phyloP scores from a whole-genome alignment of 2,888 invertebrate genomes.

The Zhuqinia jingwanae region DNA sequence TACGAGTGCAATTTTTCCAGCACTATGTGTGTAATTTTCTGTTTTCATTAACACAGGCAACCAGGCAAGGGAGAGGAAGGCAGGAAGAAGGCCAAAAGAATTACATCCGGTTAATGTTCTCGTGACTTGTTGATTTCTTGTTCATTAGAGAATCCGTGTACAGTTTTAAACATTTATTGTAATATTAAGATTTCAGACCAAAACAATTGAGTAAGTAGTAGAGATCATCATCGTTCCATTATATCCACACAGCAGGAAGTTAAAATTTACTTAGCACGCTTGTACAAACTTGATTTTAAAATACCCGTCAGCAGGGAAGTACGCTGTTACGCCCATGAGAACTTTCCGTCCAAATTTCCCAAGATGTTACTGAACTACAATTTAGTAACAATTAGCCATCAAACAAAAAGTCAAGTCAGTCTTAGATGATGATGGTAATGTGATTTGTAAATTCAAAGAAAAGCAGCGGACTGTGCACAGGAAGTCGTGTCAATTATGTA shows the following conservation, averaged over 20 bases:
- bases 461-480: slow-evolving; percentile 43
- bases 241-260: slow-evolving; percentile 6
- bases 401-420: slow-evolving; percentile 58
- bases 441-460: neutral
- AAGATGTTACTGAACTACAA: slow-evolving; percentile 75
- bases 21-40: neutral
- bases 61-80: neutral
- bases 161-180: neutral
- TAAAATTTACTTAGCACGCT: neutral
- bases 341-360: slow-evolving; percentile 73
- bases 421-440: slow-evolving; percentile 47
- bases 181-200: slow-evolving; percentile 31
- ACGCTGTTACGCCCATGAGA: slow-evolving; percentile 69
- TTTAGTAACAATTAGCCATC: slow-evolving; percentile 73
- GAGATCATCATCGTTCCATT: slow-evolving; percentile 41
- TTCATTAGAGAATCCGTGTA: neutral
- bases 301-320: slow-evolving; percentile 5
- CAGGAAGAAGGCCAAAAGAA: slow-evolving; percentile 38
- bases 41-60: slow-evolving; percentile 50
- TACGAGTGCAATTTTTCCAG: neutral
- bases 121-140: neutral
- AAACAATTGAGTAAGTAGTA: slow-evolving; percentile 10
- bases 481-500: slow-evolving; percentile 49
- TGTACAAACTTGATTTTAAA: neutral
- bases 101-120: slow-evolving; percentile 49